Conservation (phyloP, 2,888 invertebrate genomes). For the Synergus gifuensis region DNA sequence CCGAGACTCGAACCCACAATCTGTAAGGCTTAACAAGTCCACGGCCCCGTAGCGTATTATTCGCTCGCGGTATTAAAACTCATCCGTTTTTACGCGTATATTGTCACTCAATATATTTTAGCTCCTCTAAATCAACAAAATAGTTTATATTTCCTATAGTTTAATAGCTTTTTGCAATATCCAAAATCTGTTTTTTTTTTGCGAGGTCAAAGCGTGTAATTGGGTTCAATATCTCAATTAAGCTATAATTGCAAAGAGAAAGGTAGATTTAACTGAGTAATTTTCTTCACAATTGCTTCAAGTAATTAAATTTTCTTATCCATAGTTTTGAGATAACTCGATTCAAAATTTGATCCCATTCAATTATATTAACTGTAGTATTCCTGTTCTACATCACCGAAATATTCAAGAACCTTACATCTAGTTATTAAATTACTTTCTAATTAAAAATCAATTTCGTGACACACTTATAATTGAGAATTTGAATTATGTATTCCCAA, state of each 20-base stretch:
- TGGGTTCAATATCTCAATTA: not conserved
- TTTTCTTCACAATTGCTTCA: not conserved
- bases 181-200: not conserved
- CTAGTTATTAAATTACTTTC: not conserved
- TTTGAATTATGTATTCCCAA: not conserved
- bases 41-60: conserved; percentile 55
- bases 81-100: conserved; percentile 65
- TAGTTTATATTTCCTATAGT: not conserved
- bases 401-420: not conserved
- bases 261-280: not conserved
- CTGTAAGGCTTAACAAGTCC: conserved; percentile 74
- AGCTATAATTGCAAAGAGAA: not conserved
- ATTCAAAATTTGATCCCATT: not conserved
- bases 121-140: conserved; percentile 12
- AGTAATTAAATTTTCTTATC: not conserved
- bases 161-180: not conserved
- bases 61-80: conserved; percentile 71
- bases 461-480: not conserved
- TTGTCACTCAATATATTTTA: conserved; percentile 49
- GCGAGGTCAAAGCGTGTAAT: not conserved
- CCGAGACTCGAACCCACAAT: conserved; percentile 72
- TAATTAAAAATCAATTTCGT: not conserved
- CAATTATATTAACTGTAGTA: not conserved
- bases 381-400: not conserved
- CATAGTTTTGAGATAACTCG: not conserved